Conservation (phyloP, 1,140 invertebrate genomes). For the Drosophila bipectinata region DNA sequence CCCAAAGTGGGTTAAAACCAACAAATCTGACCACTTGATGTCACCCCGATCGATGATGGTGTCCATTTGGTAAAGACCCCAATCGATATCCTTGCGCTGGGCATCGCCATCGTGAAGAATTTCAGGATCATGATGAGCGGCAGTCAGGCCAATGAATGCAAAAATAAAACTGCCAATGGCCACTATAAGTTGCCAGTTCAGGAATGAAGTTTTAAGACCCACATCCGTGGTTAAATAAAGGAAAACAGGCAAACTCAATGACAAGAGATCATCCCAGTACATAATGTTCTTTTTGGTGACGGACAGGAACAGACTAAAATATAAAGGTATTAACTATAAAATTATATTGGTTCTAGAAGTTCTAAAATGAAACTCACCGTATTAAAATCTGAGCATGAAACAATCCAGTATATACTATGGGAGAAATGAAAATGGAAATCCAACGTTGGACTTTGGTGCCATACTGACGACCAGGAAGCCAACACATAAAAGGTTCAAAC, state of each 20-base stretch:
- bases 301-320: constrained; percentile 42
- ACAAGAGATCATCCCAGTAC: constrained; percentile 83
- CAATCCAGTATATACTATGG: constrained; percentile 84
- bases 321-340: not conserved
- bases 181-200: constrained; percentile 87
- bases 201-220: constrained; percentile 60
- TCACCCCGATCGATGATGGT: constrained; percentile 89
- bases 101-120: constrained; percentile 93
- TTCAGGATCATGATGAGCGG: constrained; percentile 92
- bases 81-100: constrained; percentile 86
- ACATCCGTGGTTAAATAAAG: constrained; percentile 84
- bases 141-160: constrained; percentile 88
- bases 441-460: constrained; percentile 74
- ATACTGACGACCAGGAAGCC: constrained; percentile 86
- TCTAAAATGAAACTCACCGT: constrained; percentile 84
- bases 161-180: constrained; percentile 87
- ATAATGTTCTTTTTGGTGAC: constrained; percentile 52
- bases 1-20: constrained; percentile 89
- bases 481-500: constrained; percentile 89
- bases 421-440: constrained; percentile 84
- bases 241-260: constrained; percentile 84
- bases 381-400: constrained; percentile 83
- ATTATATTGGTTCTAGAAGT: too few relatives aligned
- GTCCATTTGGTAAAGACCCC: constrained; percentile 92
- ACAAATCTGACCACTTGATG: constrained; percentile 87